These are phyloP conservation scores for Mythimna impura DNA, from an alignment of 2,888 invertebrate genomes.

Conservation along the genomic window DNA sequence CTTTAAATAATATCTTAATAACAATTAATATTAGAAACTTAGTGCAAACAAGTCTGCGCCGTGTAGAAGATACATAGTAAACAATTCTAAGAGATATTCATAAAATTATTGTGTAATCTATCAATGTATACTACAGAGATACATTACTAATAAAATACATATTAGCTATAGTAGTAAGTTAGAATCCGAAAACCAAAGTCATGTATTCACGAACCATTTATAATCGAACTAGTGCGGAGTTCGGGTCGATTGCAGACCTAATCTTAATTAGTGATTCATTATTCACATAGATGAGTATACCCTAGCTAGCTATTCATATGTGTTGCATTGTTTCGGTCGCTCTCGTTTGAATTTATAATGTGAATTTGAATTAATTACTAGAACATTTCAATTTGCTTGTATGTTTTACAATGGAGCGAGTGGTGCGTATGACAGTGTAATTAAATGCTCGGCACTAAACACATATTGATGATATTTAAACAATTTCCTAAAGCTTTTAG, in stretches of 20 bases:
- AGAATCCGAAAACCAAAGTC: neutral
- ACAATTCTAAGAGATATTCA: neutral
- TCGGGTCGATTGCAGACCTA: conserved; percentile 29
- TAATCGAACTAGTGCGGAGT: conserved; percentile 20
- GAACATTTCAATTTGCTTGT: conserved; percentile 39
- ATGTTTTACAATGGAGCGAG: conserved; percentile 29
- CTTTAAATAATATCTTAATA: neutral
- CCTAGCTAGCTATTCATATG: conserved; percentile 5
- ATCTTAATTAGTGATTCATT: conserved; percentile 58
- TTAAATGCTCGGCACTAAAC: conserved; percentile 32
- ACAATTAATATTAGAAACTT: neutral
- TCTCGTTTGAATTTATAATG: conserved; percentile 56
- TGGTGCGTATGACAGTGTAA: conserved; percentile 37
- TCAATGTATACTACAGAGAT: conserved; percentile 9
- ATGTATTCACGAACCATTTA: conserved; percentile 33
- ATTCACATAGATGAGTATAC: conserved; percentile 29
- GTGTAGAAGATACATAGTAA: neutral
- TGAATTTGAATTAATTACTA: conserved; percentile 51
- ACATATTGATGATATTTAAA: conserved; percentile 34
- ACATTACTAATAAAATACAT: neutral
- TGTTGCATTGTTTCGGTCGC: conserved; percentile 45
- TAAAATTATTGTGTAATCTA: conserved; percentile 11
- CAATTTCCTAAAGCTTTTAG: conserved; percentile 24
- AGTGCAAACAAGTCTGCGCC: neutral
- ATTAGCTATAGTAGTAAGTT: neutral